Evolutionary conservation across 2,888 invertebrate species (phyloP), one percentile per base, ranked within the genome.

Genomic region (Drosophila fungiperda): DNA sequence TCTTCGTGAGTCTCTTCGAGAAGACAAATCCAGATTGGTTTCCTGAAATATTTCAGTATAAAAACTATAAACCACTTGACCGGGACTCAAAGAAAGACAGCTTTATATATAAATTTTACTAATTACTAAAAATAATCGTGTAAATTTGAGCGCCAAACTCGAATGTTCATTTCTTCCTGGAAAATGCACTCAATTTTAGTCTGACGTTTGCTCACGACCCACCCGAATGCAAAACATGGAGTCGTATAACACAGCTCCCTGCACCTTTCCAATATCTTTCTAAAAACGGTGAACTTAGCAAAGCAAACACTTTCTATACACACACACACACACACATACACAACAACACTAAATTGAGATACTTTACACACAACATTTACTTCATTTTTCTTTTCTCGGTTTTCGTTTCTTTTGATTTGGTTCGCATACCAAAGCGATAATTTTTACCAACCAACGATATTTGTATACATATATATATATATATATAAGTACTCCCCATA

Each of bases 341-440:
- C 1, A 29, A 29, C 62, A 55, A 50, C 45, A 45, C 35, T 58
- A 42, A 38, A 33, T 42, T 49, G 20, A 76, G 61, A 76, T 55
- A 72, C 77, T 82, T 80, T 80, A 75, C 76, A 78, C 64, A 76
- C 75, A 68, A 45, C 73, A 73, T 80, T 80, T 71, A 62, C 48
- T 73, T 62, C 63, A 73, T 71, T 82, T 83, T 74, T 80, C 48
- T n/a, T 23, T 23, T 67, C 69, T 59, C 53, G 60, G 61, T 68
- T 71, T 80, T 60, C 80, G 73, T 82, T 80, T 70, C 74, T 68
- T 67, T 83, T 66, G 61, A 63, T 69, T 83, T 69, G 49, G 77
- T 78, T 86, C 55, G 80, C 89, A 88, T 83, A 72, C 74, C 80
- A 57, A 74, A 42, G 80, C 83, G 78, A 80, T 82, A 80, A 80